Conservation (phyloP, 2,113 vertebrate species). For the Plectropomus leopardus region DNA sequence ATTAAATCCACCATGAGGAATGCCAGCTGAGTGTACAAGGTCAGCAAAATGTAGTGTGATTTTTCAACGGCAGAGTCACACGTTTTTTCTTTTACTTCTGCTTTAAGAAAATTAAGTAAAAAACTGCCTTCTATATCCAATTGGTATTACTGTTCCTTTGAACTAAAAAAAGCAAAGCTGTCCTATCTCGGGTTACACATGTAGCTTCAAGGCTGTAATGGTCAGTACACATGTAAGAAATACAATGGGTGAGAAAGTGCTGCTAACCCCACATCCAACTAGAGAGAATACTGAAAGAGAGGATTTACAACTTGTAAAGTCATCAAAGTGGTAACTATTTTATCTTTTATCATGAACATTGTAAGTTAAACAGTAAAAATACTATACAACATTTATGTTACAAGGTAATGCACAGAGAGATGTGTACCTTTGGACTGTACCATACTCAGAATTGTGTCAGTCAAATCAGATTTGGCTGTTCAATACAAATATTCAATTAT, state of each 20-base stretch:
- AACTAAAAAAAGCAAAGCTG: background rate
- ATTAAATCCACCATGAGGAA: constrained; percentile 55
- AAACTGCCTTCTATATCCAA: background rate
- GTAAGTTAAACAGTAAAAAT: too few species aligned
- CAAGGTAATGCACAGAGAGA: too few species aligned
- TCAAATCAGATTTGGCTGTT: too few species aligned
- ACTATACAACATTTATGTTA: too few species aligned
- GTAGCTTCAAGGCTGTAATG: background rate
- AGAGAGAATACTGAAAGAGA: too few species aligned
- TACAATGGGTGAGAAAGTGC: too few species aligned
- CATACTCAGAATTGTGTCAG: too few species aligned
- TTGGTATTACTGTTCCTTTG: background rate
- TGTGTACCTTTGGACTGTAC: too few species aligned
- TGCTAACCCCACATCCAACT: background rate
- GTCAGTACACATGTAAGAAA: background rate
- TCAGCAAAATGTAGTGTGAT: constrained; percentile 54
- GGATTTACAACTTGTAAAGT: too few species aligned
- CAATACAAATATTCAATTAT: too few species aligned
- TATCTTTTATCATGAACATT: too few species aligned
- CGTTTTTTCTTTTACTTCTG: background rate
- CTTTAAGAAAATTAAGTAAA: constrained; percentile 4
- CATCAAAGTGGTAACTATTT: too few species aligned
- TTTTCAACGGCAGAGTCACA: constrained; percentile 13
- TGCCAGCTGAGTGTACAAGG: constrained; percentile 49
- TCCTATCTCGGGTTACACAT: background rate